These are phyloP conservation scores for Sarcophilus harrisii DNA, from an alignment of 2,797 vertebrate species.

Conservation along the genomic window DNA sequence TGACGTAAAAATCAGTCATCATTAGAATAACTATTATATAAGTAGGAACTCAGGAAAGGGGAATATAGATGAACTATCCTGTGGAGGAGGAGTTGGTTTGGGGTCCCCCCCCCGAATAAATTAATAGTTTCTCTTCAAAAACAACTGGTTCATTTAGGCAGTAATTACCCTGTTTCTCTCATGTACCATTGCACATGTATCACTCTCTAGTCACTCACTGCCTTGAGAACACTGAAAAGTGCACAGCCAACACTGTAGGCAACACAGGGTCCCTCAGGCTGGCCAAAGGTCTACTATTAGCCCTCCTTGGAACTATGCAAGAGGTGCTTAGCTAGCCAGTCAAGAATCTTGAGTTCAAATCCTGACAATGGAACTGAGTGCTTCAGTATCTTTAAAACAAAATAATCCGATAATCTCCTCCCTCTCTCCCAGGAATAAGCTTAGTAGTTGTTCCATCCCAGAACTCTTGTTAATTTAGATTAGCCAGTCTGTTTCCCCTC, in stretches of 20 bases:
- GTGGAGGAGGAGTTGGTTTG: neutral
- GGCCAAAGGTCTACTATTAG: neutral
- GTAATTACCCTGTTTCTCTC: neutral
- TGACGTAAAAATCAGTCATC: neutral
- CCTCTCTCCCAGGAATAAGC: slow-evolving; percentile 1
- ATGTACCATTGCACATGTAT: neutral
- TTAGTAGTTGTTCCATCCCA: slow-evolving; percentile 1
- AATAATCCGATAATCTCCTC: neutral
- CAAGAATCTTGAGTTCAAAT: neutral
- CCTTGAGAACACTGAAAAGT: neutral
- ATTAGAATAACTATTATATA: neutral
- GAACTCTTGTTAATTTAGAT: slow-evolving; percentile 26
- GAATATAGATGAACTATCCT: neutral
- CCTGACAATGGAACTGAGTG: neutral
- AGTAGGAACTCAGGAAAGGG: neutral
- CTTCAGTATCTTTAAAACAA: neutral
- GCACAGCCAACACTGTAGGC: neutral
- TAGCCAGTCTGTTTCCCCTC: slow-evolving; percentile 1
- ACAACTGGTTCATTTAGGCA: neutral
- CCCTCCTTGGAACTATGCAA: neutral
- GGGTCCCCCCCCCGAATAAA: neutral
- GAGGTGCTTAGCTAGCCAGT: fast-evolving
- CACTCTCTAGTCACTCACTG: neutral
- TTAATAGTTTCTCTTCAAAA: neutral
- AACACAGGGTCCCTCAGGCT: neutral